These are phyloP conservation scores for Hemicentrotus pulcherrimus DNA, from an alignment of 35 echinoderm and acorn worm genomes.

Conservation along the genomic window DNA sequence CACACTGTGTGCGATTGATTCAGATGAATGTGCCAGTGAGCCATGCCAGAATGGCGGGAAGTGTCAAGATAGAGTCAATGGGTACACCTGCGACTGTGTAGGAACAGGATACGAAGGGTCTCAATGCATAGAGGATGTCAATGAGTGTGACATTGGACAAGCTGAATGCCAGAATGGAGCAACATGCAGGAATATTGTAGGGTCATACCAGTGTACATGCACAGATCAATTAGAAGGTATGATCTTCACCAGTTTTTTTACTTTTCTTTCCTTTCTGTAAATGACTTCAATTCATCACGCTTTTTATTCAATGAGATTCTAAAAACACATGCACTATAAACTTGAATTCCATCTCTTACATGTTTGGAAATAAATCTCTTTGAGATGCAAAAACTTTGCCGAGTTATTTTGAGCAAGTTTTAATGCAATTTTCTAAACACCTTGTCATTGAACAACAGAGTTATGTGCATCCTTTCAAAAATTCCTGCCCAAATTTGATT, in stretches of 20 bases:
- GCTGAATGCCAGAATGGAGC: conserved; percentile 66
- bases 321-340: too few relatives aligned
- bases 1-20: conserved; percentile 52
- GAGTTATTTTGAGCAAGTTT: too few relatives aligned
- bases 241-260: not conserved
- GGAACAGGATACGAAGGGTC: conserved; percentile 66
- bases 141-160: conserved; percentile 49
- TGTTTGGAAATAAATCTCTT: too few relatives aligned
- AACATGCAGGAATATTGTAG: conserved; percentile 49
- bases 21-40: conserved; percentile 51
- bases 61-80: conserved; percentile 60
- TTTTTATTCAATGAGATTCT: not conserved
- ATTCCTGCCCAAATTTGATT: too few relatives aligned
- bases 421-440: too few relatives aligned
- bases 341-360: too few relatives aligned
- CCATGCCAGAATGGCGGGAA: conserved; percentile 68
- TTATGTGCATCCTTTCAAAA: too few relatives aligned
- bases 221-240: conserved; percentile 63
- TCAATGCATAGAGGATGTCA: conserved; percentile 51
- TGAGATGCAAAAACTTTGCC: too few relatives aligned
- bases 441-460: too few relatives aligned
- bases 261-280: not conserved
- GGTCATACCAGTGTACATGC: conserved; percentile 65
- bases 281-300: not conserved
- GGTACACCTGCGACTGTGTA: conserved; percentile 62